These are phyloP conservation scores for Sebastes hopkinsi DNA, from an alignment of 2,797 vertebrate species.

Conservation along the genomic window DNA sequence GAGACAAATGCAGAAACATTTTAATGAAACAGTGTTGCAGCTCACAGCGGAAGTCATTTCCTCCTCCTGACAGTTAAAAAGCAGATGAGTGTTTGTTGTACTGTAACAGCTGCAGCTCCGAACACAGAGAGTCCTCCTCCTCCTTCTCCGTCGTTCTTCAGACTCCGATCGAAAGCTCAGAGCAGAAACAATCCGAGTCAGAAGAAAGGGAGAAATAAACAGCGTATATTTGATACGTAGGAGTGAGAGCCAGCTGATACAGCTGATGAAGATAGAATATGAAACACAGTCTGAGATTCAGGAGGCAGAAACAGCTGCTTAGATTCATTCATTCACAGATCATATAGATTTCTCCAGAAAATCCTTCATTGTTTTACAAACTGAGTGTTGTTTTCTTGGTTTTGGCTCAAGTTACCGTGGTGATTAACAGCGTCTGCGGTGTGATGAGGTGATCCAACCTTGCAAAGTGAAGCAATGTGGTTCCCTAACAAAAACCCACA, in stretches of 20 bases:
- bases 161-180: slow-evolving; percentile 12
- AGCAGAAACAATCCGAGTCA: slow-evolving; percentile 17
- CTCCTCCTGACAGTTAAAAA: slow-evolving; percentile 21
- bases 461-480: too few species aligned
- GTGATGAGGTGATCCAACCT: too few species aligned
- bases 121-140: neutral
- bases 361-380: too few species aligned
- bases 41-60: slow-evolving; percentile 11
- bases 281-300: neutral
- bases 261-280: neutral
- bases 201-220: slow-evolving; percentile 1
- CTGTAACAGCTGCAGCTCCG: slow-evolving; percentile 34
- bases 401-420: rapidly evolving
- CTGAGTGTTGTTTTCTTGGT: too few species aligned
- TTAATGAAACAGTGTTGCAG: neutral
- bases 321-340: too few species aligned
- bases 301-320: neutral
- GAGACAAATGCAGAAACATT: neutral
- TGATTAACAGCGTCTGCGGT: too few species aligned
- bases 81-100: slow-evolving; percentile 13
- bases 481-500: too few species aligned
- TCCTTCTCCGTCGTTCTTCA: neutral
- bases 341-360: too few species aligned
- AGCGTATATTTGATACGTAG: neutral
- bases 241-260: neutral